A percentile compares a stretch with the other conserved stretches of the same genome.
phyloP scores from a whole-genome alignment of 2,113 vertebrate genomes.

The Clupea harengus region DNA sequence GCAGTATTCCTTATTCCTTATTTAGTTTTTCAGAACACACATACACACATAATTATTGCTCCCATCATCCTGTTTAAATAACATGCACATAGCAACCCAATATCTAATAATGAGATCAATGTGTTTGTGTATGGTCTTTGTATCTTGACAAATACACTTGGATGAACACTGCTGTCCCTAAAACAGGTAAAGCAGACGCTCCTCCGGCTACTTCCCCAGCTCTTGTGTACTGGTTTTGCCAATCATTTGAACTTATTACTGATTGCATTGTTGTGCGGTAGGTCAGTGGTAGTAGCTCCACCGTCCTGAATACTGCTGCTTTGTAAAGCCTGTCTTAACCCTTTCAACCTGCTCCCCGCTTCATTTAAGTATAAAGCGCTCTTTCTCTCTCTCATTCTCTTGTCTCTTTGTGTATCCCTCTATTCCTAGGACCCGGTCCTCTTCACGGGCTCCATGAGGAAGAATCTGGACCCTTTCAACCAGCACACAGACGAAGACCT shows the following conservation, averaged over 20 bases:
- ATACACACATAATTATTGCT: not conserved
- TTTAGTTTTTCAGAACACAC: too few relatives aligned
- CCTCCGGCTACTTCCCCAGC: not conserved
- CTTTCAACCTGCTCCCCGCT: constrained; percentile 65
- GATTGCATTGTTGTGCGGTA: not conserved
- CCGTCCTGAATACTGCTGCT: constrained; percentile 57
- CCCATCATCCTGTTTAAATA: not conserved
- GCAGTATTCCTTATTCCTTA: too few relatives aligned
- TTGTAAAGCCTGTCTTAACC: constrained; percentile 70
- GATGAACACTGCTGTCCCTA: not conserved
- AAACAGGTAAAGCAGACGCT: not conserved
- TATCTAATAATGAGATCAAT: not conserved
- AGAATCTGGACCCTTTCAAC: constrained; percentile 93
- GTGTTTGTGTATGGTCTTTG: not conserved
- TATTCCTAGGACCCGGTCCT: constrained; percentile 84
- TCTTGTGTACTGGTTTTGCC: not conserved
- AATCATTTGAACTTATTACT: constrained; percentile 10
- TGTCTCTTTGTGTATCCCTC: constrained; percentile 72
- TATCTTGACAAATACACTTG: not conserved
- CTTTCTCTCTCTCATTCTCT: constrained; percentile 71
- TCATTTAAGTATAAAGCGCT: not conserved
- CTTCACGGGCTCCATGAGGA: constrained; percentile 93
- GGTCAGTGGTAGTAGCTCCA: constrained; percentile 64
- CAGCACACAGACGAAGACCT: constrained; percentile 89
- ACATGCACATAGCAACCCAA: not conserved